A percentile compares a stretch with the other conserved stretches of the same genome.
Evolutionary conservation across 2,797 vertebrate species (phyloP).

Genomic region (Varecia variegata): DNA sequence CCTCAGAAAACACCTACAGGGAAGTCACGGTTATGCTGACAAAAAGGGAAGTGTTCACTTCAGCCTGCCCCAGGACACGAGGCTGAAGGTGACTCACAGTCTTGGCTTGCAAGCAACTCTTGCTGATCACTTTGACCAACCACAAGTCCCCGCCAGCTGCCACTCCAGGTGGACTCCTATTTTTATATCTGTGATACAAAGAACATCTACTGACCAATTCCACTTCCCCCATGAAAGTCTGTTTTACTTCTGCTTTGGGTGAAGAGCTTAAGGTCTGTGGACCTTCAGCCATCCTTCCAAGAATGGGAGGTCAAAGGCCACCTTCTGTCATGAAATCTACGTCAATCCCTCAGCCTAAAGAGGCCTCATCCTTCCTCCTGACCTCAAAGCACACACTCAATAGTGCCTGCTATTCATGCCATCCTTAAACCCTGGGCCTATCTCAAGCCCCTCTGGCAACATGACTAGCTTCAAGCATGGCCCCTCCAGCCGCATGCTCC

Average conservation of each 20-base stretch:
- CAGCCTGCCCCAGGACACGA: neutral
- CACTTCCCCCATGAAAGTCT: neutral
- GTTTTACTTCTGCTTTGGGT: neutral
- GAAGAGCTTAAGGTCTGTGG: neutral
- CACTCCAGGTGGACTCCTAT: neutral
- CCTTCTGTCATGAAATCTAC: neutral
- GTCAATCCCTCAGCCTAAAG: neutral
- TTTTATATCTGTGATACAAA: neutral
- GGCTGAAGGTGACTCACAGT: neutral
- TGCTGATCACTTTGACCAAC: neutral
- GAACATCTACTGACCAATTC: neutral
- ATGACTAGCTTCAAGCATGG: neutral
- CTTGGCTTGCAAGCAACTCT: neutral
- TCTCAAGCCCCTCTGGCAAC: neutral
- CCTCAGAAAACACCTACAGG: slow-evolving; percentile 7
- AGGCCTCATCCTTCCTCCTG: neutral
- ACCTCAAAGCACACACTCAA: neutral
- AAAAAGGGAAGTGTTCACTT: neutral
- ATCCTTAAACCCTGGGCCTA: neutral
- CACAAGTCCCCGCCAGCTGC: neutral
- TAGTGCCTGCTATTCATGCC: neutral
- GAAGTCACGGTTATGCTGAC: neutral
- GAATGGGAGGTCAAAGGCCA: neutral
- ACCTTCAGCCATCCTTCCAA: neutral
- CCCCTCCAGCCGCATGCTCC: neutral